phyloP scores from a whole-genome alignment of 64 coral and sea anemone species.

The Montipora sp. region DNA sequence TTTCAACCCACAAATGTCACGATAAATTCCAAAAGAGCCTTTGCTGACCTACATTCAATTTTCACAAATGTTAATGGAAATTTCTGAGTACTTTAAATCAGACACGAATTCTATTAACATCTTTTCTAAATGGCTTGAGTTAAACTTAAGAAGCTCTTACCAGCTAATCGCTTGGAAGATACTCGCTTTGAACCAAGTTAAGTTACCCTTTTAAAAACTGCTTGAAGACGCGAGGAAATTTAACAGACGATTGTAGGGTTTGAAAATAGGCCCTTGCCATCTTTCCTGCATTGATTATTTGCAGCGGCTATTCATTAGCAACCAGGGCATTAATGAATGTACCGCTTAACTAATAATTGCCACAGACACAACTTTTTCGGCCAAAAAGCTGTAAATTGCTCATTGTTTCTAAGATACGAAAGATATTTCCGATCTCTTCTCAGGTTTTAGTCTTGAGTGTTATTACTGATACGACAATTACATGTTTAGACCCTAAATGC shows the following conservation, averaged over 20 bases:
- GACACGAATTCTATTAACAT: background rate
- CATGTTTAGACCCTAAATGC: background rate
- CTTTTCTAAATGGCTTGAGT: background rate
- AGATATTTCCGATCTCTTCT: background rate
- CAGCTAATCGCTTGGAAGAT: background rate
- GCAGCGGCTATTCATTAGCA: no score
- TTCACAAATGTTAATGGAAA: conserved; percentile 15
- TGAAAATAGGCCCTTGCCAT: no score
- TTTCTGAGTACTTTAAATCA: conserved; percentile 8
- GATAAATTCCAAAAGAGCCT: conserved; percentile 4
- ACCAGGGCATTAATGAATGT: no score
- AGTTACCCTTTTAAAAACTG: no score
- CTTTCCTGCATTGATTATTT: no score
- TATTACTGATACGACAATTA: background rate
- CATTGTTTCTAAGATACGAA: background rate
- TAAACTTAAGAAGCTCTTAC: background rate
- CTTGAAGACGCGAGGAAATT: no score
- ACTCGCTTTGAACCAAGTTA: background rate
- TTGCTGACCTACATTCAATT: background rate
- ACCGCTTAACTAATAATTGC: no score
- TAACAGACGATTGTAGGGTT: no score
- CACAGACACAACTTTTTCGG: no score
- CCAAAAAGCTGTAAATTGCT: background rate
- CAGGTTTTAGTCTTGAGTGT: background rate
- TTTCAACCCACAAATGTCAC: background rate